Evolutionary conservation across 2,113 vertebrate genomes (phyloP), one percentile per base, ranked within the genome.

Genomic region (Sapayoa aenigma): DNA sequence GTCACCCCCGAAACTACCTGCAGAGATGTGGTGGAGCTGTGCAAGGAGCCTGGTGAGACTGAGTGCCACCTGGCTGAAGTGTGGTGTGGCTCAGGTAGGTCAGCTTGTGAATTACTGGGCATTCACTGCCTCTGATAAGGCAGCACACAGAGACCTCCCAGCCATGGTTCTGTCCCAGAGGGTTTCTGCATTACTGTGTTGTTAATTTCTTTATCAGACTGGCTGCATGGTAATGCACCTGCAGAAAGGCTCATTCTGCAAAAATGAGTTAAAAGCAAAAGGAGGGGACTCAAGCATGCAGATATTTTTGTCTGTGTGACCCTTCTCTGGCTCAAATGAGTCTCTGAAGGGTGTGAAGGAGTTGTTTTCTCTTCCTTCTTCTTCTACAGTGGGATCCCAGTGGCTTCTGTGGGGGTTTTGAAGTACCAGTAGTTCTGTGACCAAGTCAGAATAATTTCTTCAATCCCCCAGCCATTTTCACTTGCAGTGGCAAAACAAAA

Each of bases 21-120:
- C 97, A 97, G 98, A 42, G 99, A 99, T n/a, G 98, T 99, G 93
- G 98, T 99, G 97, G 99, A 99, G 71, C 97, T 99, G 86, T 99
- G 99, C 97, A 99, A 99, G 94, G 99, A 99, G 90, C 98, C 99
- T 0, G 99, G 99, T 6, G 99, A 99, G 96, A 97, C 65, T 0
- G 99, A 99, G 63, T 99, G 99, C 94, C 98, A 99, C 76, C 96
- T 99, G 91, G 98, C 99, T 10, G 99, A 99, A 95, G 98, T 99
- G 96, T 99, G 99, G 98, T 98, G 98, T 33, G 99, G 99, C 75
- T 99, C 99, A 81, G 99, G 99, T 99, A 96, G 91, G 98, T 82
- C n/a, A 35, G 17, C 16, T 67, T 5, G 7, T 44, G 24, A 35
- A 1, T 31, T 62, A 2, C 8, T 46, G 30, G 11, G 22, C 6